Base-by-base conservation (phyloP, 2,113 vertebrate genomes). In the Megaptera novaeangliae region DNA sequence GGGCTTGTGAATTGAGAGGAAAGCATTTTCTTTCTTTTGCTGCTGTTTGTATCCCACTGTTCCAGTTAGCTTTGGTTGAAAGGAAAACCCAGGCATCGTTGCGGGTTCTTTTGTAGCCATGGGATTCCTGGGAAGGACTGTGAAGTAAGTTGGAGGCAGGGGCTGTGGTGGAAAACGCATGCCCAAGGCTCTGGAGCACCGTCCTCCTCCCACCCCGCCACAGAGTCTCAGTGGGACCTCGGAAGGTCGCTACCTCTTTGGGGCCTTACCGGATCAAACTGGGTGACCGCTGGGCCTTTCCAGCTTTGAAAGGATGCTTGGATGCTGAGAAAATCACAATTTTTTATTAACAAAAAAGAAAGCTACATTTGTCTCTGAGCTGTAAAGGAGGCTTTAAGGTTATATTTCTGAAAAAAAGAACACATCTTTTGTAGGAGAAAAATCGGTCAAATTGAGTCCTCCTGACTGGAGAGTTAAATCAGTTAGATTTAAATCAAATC, bases 401-500 rank as follows among this genome's bases (percentile, higher is more conserved):
- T 95, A 88, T 95, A 81, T 95, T 95, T 96, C 93, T 91, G 88
- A 49, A 71, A 86, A 93, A 90, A 95, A 77, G 64, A 97, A 41
- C 84, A 84, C 41, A 78, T 96, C 92, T 97, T 97, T 97, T 89
- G 31, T 92, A 80, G 84, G 69, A 96, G 82, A 95, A 96, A 92
- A 96, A 97, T 46, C 96, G 96, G 92, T 87, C 87, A 92, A 97
- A 97, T 95, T 77, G 80, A 98, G 92, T 94, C 75, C 46, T 98
- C 75, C 59, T 96, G 87, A 88, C 92, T 96, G 64, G 92, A 75
- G 92, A 97, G 90, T 96, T 96, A 95, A 96, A 97, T 96, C 96
- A 94, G 89, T 64, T 78, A 95, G 89, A 95, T 97, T 98, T 92
- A 97, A 97, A 97, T 97, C 92, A 77, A 82, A 97, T 95, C 87